Percentiles rank a stretch among this genome's conserved stretches.
These are phyloP conservation scores for Porites lutea DNA, from an alignment of 64 coral and sea anemone species.

Conservation along the genomic window DNA sequence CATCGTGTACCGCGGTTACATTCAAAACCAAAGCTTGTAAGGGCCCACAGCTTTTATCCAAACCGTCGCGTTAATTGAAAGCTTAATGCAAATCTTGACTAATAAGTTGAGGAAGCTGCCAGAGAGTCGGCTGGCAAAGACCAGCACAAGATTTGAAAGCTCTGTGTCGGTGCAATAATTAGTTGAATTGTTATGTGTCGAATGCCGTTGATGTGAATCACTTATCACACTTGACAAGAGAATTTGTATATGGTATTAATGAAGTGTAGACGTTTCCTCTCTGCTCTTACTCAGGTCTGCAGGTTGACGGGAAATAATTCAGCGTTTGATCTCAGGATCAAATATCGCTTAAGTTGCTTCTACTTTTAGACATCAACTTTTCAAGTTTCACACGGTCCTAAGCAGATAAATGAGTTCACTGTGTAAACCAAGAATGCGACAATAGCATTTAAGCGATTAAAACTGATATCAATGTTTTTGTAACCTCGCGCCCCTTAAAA, in stretches of 20 bases:
- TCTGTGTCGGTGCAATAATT: neutral
- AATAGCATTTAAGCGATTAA: slow-evolving; percentile 48
- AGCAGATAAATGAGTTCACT: neutral
- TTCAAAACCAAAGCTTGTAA: neutral
- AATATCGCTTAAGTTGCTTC: neutral
- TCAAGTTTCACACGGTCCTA: slow-evolving; percentile 20
- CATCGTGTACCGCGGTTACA: neutral
- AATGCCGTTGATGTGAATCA: slow-evolving; percentile 41
- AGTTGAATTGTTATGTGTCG: slow-evolving; percentile 33
- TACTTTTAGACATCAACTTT: slow-evolving; percentile 3
- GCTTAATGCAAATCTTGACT: slow-evolving; percentile 36
- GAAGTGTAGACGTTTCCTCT: slow-evolving; percentile 52
- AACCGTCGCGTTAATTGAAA: slow-evolving; percentile 26
- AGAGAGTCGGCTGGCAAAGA: neutral
- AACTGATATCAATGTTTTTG: neutral
- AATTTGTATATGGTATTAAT: slow-evolving; percentile 44
- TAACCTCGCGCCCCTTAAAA: slow-evolving; percentile 29
- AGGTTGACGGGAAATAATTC: neutral
- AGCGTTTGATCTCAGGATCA: neutral
- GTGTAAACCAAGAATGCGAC: slow-evolving; percentile 30
- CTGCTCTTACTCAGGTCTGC: no score
- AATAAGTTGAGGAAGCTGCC: slow-evolving; percentile 6
- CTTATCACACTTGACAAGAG: slow-evolving; percentile 42
- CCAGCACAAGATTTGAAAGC: slow-evolving; percentile 1
- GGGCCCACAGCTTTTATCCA: slow-evolving; percentile 2